phyloP scores from a whole-genome alignment of 2,888 invertebrate species.

The Digitonthophagus gazella region DNA sequence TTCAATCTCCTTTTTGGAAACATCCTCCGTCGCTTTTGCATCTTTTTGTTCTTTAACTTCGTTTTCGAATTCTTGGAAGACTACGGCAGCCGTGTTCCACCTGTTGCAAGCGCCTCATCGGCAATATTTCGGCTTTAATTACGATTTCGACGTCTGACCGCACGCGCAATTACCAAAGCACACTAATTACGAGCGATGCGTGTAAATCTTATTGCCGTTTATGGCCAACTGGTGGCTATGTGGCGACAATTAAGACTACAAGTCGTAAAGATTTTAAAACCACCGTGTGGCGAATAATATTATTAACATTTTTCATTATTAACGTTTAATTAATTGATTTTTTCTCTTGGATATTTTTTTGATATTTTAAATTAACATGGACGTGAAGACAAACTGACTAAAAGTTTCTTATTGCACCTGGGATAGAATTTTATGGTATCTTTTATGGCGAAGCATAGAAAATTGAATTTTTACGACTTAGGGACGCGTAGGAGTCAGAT shows the following conservation, averaged over 20 bases:
- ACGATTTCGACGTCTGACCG: conserved; percentile 13
- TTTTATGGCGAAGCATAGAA: conserved; percentile 7
- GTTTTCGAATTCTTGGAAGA: not conserved
- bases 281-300: not conserved
- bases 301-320: not conserved
- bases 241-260: not conserved
- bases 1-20: conserved; percentile 12
- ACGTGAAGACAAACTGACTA: not conserved
- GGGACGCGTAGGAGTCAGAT: conserved; percentile 3
- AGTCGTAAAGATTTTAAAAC: not conserved
- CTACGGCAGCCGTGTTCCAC: conserved; percentile 1
- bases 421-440: not conserved
- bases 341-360: too few species aligned
- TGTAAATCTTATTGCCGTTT: conserved; percentile 18
- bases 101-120: conserved; percentile 1
- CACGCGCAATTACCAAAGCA: conserved; percentile 18
- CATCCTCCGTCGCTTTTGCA: not conserved
- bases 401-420: conserved; percentile 2
- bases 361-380: not conserved
- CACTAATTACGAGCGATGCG: conserved; percentile 18
- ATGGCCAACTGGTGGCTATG: conserved; percentile 9
- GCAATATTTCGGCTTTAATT: conserved; percentile 18
- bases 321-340: too few species aligned
- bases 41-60: not conserved
- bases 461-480: conserved; percentile 9